Percentiles rank a stretch among this genome's conserved stretches.
These are phyloP conservation scores for Pelmatolapia mariae DNA, from an alignment of 2,113 vertebrate species.

Conservation along the genomic window DNA sequence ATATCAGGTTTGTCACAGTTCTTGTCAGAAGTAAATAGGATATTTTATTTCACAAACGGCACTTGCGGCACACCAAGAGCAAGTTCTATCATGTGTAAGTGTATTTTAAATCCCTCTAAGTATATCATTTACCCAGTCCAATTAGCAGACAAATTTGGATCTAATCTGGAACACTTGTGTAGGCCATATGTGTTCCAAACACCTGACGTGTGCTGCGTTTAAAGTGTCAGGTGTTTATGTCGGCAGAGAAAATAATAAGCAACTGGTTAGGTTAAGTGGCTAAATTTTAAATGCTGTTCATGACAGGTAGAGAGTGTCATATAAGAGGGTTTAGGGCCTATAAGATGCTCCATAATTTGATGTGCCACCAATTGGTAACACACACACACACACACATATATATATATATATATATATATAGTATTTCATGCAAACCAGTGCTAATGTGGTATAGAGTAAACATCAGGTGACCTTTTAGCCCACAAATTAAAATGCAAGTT, in stretches of 20 bases:
- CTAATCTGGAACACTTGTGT: neutral
- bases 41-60: neutral
- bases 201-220: neutral
- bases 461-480: neutral
- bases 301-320: neutral
- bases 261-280: neutral
- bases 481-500: neutral
- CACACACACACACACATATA: too few relatives aligned
- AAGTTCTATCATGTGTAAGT: neutral
- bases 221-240: neutral
- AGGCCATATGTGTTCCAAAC: neutral
- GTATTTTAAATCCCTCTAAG: slow-evolving; percentile 16
- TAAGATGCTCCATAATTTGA: neutral
- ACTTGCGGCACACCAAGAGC: neutral
- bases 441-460: neutral
- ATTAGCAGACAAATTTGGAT: neutral
- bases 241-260: neutral
- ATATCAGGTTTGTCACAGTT: slow-evolving; percentile 5
- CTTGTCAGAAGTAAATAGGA: neutral
- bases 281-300: neutral
- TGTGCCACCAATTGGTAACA: too few relatives aligned
- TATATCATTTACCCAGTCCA: neutral
- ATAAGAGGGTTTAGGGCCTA: neutral
- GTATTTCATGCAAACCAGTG: neutral
- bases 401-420: too few relatives aligned